Conservation (phyloP, 2,113 vertebrate species). For the Hyla sarda region DNA sequence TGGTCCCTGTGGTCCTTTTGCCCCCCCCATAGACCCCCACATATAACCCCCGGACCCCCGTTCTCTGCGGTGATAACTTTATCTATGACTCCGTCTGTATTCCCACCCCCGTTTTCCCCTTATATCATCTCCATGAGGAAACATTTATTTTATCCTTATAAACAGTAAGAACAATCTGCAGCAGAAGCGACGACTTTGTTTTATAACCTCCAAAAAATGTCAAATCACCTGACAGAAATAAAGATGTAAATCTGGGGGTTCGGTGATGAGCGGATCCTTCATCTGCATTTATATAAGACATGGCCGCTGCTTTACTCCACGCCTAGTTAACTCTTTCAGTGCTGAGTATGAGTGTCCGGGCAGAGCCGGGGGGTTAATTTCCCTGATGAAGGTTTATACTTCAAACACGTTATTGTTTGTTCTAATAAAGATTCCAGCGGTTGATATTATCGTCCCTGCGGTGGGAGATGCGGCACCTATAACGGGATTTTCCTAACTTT, state of each 20-base stretch:
- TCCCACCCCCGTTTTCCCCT: background rate
- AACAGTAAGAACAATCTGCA: slow-evolving; percentile 36
- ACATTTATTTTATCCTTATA: slow-evolving; percentile 47
- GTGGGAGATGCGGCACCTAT: too few relatives aligned
- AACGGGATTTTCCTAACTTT: too few relatives aligned
- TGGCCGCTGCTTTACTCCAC: background rate
- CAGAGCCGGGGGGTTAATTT: too few relatives aligned
- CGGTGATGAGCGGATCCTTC: too few relatives aligned
- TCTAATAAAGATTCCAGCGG: too few relatives aligned
- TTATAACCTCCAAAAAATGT: slow-evolving; percentile 51
- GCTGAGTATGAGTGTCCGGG: background rate
- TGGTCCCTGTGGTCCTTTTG: too few relatives aligned
- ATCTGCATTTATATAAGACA: slow-evolving; percentile 44
- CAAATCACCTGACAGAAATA: slow-evolving; percentile 46
- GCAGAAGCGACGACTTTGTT: background rate
- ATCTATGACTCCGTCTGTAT: background rate
- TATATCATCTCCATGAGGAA: slow-evolving; percentile 23
- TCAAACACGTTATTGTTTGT: too few relatives aligned
- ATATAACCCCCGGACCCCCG: too few relatives aligned
- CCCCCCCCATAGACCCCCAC: too few relatives aligned
- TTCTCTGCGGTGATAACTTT: background rate
- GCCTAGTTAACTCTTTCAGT: background rate
- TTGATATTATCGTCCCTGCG: too few relatives aligned
- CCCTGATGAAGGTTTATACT: too few relatives aligned
- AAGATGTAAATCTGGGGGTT: slow-evolving; percentile 48